Conservation (phyloP, 2,113 vertebrate species). For the Pleuronectes platessa region DNA sequence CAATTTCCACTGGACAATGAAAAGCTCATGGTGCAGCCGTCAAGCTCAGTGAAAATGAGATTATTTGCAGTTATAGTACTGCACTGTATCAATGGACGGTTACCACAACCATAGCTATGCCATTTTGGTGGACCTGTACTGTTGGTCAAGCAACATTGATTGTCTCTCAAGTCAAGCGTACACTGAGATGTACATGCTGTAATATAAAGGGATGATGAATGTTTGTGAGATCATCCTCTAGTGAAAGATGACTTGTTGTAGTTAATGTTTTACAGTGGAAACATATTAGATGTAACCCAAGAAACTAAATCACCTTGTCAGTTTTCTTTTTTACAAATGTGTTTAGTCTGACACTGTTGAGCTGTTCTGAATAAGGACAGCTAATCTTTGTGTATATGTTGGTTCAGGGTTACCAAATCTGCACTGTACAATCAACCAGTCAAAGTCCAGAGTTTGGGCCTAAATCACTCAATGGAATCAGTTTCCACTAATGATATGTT, state of each 20-base stretch:
- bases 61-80: slow-evolving; percentile 12
- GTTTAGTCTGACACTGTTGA: slow-evolving; percentile 40
- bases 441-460: background rate
- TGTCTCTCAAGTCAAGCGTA: slow-evolving; percentile 28
- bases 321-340: slow-evolving; percentile 3
- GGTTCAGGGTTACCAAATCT: slow-evolving; percentile 23
- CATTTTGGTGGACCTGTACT: slow-evolving; percentile 27
- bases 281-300: background rate
- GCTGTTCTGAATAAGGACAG: background rate
- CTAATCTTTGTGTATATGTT: slow-evolving; percentile 1
- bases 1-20: slow-evolving; percentile 27
- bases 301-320: slow-evolving; percentile 3
- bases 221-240: slow-evolving; percentile 52
- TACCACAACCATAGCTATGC: slow-evolving; percentile 34
- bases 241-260: slow-evolving; percentile 26
- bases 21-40: slow-evolving; percentile 3
- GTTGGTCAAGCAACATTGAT: slow-evolving; percentile 30
- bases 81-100: slow-evolving; percentile 45
- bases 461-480: background rate
- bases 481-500: background rate
- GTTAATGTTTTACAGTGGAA: slow-evolving; percentile 19
- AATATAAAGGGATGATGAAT: slow-evolving; percentile 47
- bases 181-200: slow-evolving; percentile 28
- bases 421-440: slow-evolving; percentile 47
- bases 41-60: slow-evolving; percentile 10